Percentiles rank a stretch among this genome's conserved stretches.
Conservation (phyloP, 2,888 invertebrate species). For the Drosophila prostipennis region DNA sequence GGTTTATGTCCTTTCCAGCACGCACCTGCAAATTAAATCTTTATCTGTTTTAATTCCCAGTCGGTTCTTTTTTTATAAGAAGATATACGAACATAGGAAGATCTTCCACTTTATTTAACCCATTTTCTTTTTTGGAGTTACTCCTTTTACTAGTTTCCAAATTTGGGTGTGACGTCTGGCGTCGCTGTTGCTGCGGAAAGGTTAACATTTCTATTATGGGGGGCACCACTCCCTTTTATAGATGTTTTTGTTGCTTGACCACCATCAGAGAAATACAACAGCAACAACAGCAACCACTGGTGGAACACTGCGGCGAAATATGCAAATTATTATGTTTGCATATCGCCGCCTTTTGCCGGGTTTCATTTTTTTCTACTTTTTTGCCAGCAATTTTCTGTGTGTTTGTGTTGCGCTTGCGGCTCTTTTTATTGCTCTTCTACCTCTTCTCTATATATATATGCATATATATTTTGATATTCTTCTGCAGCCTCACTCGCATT, state of each 20-base stretch:
- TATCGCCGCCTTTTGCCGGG: conserved; percentile 55
- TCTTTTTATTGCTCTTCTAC: conserved; percentile 28
- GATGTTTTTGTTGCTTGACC: conserved; percentile 36
- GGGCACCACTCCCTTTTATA: conserved; percentile 58
- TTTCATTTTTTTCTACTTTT: conserved; percentile 6
- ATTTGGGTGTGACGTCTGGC: conserved; percentile 28
- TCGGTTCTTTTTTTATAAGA: background rate
- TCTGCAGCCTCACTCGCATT: conserved; percentile 39
- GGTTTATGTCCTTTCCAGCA: background rate
- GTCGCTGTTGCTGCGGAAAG: conserved; percentile 52
- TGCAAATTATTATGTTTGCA: conserved; percentile 79
- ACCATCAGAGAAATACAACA: conserved; percentile 36
- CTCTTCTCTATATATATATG: background rate
- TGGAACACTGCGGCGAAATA: conserved; percentile 60
- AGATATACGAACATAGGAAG: background rate
- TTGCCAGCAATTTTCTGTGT: conserved; percentile 11
- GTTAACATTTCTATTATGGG: conserved; percentile 81
- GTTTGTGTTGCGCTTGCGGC: conserved; percentile 39
- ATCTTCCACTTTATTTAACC: conserved; percentile 7
- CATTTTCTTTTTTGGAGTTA: background rate
- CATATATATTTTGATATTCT: conserved; percentile 14
- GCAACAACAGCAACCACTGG: conserved; percentile 10
- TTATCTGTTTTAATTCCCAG: background rate
- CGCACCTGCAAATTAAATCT: conserved; percentile 1
- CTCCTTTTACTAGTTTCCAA: conserved; percentile 2